Evolutionary conservation across 2,797 vertebrate genomes (phyloP), one percentile per base, ranked within the genome.

Genomic region (Syngnathus rostellatus): DNA sequence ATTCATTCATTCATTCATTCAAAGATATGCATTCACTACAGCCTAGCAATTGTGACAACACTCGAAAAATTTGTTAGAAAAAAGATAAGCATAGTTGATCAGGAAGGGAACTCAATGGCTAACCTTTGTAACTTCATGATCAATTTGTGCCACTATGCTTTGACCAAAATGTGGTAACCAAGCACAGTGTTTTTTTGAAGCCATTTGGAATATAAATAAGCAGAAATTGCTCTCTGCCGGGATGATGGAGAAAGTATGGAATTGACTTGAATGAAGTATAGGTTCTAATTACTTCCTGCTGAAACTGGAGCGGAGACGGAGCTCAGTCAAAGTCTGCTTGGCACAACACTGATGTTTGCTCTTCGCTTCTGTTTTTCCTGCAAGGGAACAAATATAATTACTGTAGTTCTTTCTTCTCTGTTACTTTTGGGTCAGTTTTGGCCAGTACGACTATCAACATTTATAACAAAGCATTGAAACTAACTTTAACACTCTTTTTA

Each of bases 271-370:
- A 87, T 83, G 79, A 87, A 78, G 80, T 65, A 71, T 69, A 62
- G 63, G 69, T 81, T 84, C 74, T 89, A 83, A 90, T 89, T 87
- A 88, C 85, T 86, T 87, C 80, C 77, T 83, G 72, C 66, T 79
- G 77, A 86, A 81, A 88, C 81, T 74, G 74, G 80, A 85, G 77
- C 84, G 70, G 75, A 81, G 65, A 64, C 62, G 53, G 67, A 64
- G 65, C 69, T 61, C 60, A 45, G 40, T 45, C 37, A 14, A 41
- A 62, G 41, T 45, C 40, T 25, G 41, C 60, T 62, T 25, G 60
- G 60, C 60, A 2, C 40, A 6, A 19, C 41, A 8, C 12, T 12
- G 4, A 45, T 62, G 37, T 39, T 39, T 59, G n/a, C 40, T 62
- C 21, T 16, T 23, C 41, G 6, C 14, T 45, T 41, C 39, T 62